Conservation (phyloP, 2,113 vertebrate species). For the Diphyllodes magnificus region DNA sequence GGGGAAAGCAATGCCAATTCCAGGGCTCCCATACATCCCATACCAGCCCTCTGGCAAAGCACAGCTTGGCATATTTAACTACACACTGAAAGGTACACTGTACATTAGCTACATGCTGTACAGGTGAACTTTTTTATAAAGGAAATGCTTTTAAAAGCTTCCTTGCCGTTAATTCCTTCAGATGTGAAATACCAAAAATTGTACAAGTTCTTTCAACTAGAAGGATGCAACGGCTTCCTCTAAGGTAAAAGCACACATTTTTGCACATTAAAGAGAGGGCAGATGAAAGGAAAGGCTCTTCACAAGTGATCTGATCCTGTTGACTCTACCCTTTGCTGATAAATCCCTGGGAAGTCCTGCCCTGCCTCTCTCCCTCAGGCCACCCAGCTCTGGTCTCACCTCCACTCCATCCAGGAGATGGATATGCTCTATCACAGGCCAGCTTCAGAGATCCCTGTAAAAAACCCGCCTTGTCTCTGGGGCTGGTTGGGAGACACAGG, state of each 20-base stretch:
- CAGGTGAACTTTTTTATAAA: neutral
- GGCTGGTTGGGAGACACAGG: neutral
- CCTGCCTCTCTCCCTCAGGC: neutral
- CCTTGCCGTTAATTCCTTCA: neutral
- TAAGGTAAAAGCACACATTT: neutral
- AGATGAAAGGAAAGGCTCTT: neutral
- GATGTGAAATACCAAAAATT: neutral
- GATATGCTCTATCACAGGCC: neutral
- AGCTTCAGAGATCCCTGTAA: neutral
- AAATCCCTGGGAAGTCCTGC: neutral
- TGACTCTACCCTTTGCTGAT: neutral
- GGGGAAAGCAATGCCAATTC: neutral
- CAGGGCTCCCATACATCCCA: neutral
- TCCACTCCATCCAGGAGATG: neutral
- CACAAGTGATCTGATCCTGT: neutral
- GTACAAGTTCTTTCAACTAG: neutral
- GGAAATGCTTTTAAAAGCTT: neutral
- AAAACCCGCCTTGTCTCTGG: neutral
- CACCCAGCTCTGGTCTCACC: neutral
- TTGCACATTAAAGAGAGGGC: neutral
- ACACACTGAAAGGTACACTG: neutral
- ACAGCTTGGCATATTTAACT: neutral
- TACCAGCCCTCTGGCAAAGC: neutral
- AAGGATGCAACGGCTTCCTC: neutral
- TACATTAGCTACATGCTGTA: neutral